Percentiles rank a stretch among this genome's conserved stretches.
Evolutionary conservation across 2,888 invertebrate genomes (phyloP).

Genomic region (Cartodere bifasciata): DNA sequence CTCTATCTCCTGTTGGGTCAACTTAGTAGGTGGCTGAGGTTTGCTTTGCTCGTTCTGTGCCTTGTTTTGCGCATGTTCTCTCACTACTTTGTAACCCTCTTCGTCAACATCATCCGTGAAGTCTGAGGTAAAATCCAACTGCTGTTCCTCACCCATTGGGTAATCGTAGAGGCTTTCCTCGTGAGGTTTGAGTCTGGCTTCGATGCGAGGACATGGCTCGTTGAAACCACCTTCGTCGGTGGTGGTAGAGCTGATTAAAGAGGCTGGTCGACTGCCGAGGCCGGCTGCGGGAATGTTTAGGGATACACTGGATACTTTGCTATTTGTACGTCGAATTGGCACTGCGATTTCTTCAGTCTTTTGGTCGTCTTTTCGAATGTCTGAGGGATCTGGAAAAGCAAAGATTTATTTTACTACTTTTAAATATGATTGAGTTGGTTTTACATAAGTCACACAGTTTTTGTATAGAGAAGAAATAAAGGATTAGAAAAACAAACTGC

Average conservation of each 20-base stretch:
- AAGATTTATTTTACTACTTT: no score
- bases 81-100: conserved; percentile 9
- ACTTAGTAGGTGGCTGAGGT: conserved; percentile 13
- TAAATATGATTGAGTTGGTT: no score
- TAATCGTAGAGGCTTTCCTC: conserved; percentile 27
- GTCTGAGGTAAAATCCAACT: conserved; percentile 19
- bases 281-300: conserved; percentile 52
- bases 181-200: conserved; percentile 37
- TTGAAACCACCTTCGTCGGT: conserved; percentile 58
- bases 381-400: conserved; percentile 21
- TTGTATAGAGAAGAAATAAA: no score
- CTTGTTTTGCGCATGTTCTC: conserved; percentile 7
- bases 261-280: conserved; percentile 48
- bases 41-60: conserved; percentile 19
- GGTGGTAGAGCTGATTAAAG: conserved; percentile 48
- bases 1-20: conserved; percentile 27
- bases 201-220: conserved; percentile 58
- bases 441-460: no score
- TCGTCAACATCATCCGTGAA: conserved; percentile 11
- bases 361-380: conserved; percentile 22
- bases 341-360: conserved; percentile 25
- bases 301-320: conserved; percentile 47
- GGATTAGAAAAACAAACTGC: no score
- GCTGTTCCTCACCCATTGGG: conserved; percentile 23
- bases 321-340: conserved; percentile 36